These are phyloP conservation scores for Noctua pronuba DNA, from an alignment of 2,888 invertebrate genomes.

Conservation along the genomic window DNA sequence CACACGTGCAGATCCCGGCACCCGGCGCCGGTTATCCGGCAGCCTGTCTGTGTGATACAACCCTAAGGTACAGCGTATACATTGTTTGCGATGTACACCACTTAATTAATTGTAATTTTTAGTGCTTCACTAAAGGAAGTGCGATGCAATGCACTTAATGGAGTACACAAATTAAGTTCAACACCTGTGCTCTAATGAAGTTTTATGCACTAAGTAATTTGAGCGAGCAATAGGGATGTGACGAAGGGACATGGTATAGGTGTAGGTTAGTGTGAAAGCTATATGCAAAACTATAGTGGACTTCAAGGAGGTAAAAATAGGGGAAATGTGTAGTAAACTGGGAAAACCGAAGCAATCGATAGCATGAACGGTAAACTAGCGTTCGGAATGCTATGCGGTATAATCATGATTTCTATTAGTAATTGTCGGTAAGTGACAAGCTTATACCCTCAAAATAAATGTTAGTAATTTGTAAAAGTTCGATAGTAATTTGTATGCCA, in stretches of 20 bases:
- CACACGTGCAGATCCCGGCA: no score
- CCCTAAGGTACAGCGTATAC: conserved; percentile 26
- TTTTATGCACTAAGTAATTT: conserved; percentile 4
- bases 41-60: neutral
- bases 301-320: neutral
- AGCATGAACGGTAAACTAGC: neutral
- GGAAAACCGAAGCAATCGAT: conserved; percentile 34
- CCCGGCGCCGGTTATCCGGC: neutral
- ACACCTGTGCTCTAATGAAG: conserved; percentile 19
- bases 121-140: conserved; percentile 54
- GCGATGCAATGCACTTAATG: conserved; percentile 38
- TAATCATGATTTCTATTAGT: neutral
- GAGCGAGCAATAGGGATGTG: neutral
- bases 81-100: conserved; percentile 44
- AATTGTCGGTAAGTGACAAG: neutral
- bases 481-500: neutral
- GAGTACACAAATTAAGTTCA: conserved; percentile 37
- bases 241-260: neutral
- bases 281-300: neutral
- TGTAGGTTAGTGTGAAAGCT: neutral
- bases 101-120: conserved; percentile 72
- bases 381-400: neutral
- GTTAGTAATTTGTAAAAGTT: no score
- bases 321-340: neutral
- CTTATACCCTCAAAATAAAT: neutral